phyloP scores from a whole-genome alignment of 2,797 vertebrate genomes.

The Chloroceryle inda region DNA sequence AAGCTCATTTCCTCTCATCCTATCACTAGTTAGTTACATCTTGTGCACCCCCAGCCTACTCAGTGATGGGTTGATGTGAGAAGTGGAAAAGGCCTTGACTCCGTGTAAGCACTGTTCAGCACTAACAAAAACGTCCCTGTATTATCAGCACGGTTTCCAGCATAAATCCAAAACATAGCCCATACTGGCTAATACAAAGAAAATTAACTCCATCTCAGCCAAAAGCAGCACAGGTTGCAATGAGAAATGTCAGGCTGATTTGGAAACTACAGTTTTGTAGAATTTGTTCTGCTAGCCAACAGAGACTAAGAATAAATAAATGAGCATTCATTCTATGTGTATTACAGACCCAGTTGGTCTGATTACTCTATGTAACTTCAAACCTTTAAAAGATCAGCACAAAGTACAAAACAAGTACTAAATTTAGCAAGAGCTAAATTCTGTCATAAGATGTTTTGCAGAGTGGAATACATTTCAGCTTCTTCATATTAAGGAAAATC shows the following conservation, averaged over 20 bases:
- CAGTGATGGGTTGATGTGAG: background rate
- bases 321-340: background rate
- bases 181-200: background rate
- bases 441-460: background rate
- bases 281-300: background rate
- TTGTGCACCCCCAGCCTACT: background rate
- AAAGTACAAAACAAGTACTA: background rate
- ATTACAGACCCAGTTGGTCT: background rate
- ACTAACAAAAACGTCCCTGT: background rate
- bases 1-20: too few species aligned
- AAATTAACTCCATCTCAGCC: background rate
- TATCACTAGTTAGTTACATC: too few species aligned
- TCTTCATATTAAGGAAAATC: background rate
- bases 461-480: background rate
- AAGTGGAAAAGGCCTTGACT: background rate
- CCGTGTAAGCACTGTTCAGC: background rate
- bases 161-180: background rate
- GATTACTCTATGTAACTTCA: background rate
- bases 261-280: background rate
- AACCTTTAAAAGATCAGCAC: background rate
- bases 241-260: background rate
- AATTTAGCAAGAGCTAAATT: background rate
- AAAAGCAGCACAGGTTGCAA: background rate
- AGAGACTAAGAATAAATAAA: background rate
- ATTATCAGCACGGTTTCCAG: background rate